Evolutionary conservation across 2,888 invertebrate species (phyloP).

Genomic region (Pardosa pseudoannulata): DNA sequence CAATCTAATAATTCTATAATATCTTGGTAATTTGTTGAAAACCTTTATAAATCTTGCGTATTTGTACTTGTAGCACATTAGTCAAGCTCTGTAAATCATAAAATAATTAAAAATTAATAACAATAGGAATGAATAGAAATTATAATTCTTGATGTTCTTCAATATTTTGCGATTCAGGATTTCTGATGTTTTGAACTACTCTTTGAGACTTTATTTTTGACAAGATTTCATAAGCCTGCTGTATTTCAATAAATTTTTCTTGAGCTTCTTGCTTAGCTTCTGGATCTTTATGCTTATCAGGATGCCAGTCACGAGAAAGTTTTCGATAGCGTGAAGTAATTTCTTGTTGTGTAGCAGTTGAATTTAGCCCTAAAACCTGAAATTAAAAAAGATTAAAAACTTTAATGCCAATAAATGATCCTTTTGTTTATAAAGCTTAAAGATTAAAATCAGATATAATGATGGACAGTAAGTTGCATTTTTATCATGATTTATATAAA

Average conservation of each 20-base stretch:
- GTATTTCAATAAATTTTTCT: slow-evolving; percentile 93
- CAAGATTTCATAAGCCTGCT: slow-evolving; percentile 90
- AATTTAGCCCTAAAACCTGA: slow-evolving; percentile 85
- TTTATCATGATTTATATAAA: too few relatives aligned
- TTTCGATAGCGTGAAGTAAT: slow-evolving; percentile 89
- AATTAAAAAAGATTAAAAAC: too few relatives aligned
- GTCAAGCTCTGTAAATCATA: too few relatives aligned
- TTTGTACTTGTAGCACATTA: too few relatives aligned
- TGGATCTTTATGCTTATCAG: slow-evolving; percentile 90
- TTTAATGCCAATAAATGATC: too few relatives aligned
- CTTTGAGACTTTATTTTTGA: slow-evolving; percentile 66
- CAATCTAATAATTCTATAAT: too few relatives aligned
- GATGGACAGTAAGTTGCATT: too few relatives aligned
- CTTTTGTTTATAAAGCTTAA: too few relatives aligned
- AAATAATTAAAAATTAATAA: too few relatives aligned
- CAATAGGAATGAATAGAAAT: neutral
- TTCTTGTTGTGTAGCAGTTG: slow-evolving; percentile 89
- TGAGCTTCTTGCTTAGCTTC: slow-evolving; percentile 85
- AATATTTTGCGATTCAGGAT: neutral
- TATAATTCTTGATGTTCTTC: neutral
- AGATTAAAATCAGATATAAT: too few relatives aligned
- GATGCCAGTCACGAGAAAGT: slow-evolving; percentile 91
- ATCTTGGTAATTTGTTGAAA: too few relatives aligned
- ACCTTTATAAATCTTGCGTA: too few relatives aligned
- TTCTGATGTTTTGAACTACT: slow-evolving; percentile 52